A percentile compares a stretch with the other conserved stretches of the same genome.
phyloP scores from a whole-genome alignment of 2,888 invertebrate genomes.

The Calephelis perditalis region DNA sequence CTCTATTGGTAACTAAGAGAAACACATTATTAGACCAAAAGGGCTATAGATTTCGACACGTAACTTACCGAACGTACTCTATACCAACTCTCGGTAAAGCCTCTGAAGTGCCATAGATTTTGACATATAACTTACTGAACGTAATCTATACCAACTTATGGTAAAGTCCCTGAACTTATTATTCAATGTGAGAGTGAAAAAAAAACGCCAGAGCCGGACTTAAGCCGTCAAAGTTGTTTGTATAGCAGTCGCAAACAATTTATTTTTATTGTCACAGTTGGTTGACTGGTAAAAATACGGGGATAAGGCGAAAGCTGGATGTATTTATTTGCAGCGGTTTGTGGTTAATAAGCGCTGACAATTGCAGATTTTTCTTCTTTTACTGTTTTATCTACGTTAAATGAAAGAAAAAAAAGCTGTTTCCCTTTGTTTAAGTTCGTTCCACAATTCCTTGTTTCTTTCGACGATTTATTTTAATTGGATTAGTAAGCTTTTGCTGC shows the following conservation, averaged over 20 bases:
- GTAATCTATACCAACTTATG: neutral
- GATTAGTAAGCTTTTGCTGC: neutral
- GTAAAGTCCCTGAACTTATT: neutral
- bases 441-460: neutral
- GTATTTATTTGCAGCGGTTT: constrained; percentile 12
- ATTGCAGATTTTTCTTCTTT: constrained; percentile 9
- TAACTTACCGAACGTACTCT: too few relatives aligned
- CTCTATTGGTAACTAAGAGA: too few relatives aligned
- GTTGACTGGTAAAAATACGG: constrained; percentile 9
- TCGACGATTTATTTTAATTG: neutral
- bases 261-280: constrained; percentile 11
- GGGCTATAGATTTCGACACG: too few relatives aligned
- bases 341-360: constrained; percentile 10
- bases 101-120: too few relatives aligned
- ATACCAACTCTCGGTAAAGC: too few relatives aligned
- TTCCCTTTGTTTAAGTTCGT: neutral
- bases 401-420: constrained; percentile 9
- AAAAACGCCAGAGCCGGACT: constrained; percentile 3
- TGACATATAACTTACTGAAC: too few relatives aligned
- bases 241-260: constrained; percentile 8
- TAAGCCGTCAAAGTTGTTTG: constrained; percentile 8
- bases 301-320: constrained; percentile 7
- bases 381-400: constrained; percentile 3
- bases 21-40: too few relatives aligned
- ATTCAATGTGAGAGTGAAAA: neutral